Evolutionary conservation across 2,797 vertebrate genomes (phyloP).

Genomic region (Coilia nasus): DNA sequence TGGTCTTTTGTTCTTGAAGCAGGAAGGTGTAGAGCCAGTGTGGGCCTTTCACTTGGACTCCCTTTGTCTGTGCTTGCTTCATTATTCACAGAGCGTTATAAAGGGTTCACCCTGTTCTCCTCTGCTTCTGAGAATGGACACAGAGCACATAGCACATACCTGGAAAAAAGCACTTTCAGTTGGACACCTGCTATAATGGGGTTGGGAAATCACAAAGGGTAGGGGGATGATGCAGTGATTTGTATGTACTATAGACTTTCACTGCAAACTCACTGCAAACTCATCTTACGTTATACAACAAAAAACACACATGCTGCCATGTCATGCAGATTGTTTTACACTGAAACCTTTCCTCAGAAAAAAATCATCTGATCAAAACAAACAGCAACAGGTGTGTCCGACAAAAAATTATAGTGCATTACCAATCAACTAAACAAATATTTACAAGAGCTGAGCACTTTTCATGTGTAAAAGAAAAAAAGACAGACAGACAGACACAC

Average conservation of each 20-base stretch:
- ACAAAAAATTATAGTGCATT: neutral
- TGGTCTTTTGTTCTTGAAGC: conserved; percentile 47
- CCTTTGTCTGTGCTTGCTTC: neutral
- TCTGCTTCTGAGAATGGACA: neutral
- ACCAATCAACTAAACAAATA: neutral
- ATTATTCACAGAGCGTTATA: neutral
- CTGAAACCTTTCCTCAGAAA: neutral
- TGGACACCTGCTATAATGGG: neutral
- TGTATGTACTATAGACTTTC: neutral
- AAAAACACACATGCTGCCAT: neutral
- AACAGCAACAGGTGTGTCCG: neutral
- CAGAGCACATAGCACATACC: neutral
- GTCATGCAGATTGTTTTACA: neutral
- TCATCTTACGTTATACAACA: too few species aligned
- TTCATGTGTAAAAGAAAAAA: neutral
- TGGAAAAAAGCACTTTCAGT: neutral
- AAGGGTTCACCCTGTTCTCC: neutral
- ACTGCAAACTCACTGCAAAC: neutral
- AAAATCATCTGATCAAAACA: neutral
- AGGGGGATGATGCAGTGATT: neutral
- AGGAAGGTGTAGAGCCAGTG: conserved; percentile 28
- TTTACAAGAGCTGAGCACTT: neutral
- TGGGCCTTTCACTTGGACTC: neutral
- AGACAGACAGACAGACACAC: neutral
- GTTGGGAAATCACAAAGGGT: neutral